These are phyloP conservation scores for Heloderma charlesbogerti DNA, from an alignment of 2,113 vertebrate species.

Conservation along the genomic window DNA sequence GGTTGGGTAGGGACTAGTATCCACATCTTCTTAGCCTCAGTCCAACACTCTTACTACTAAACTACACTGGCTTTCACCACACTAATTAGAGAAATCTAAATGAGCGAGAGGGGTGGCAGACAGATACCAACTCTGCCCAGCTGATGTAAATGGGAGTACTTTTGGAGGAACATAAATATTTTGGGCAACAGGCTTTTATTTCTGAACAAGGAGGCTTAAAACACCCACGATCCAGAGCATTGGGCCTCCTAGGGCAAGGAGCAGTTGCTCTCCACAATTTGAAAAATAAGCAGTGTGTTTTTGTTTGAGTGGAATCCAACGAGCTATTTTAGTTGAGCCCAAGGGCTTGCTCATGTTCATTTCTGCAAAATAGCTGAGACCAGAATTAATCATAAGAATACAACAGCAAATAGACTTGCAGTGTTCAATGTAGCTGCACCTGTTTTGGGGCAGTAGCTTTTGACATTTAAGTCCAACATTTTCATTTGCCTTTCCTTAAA, in stretches of 20 bases:
- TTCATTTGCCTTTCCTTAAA: constrained; percentile 13
- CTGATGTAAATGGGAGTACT: background rate
- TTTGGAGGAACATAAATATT: background rate
- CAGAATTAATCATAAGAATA: background rate
- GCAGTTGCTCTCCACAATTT: background rate
- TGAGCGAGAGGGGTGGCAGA: too few species aligned
- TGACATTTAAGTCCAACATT: rapidly evolving
- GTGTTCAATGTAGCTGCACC: background rate
- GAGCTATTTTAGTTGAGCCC: background rate
- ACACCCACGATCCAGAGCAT: background rate
- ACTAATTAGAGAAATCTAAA: background rate
- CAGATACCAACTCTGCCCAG: background rate
- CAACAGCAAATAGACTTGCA: background rate
- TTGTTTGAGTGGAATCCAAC: background rate
- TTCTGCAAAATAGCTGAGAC: background rate
- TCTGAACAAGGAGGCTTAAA: background rate
- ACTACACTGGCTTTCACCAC: too few species aligned
- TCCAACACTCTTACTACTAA: too few species aligned
- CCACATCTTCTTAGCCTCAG: too few species aligned
- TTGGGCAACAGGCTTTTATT: background rate
- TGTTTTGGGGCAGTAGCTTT: background rate
- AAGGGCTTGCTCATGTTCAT: background rate
- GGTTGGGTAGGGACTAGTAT: too few species aligned
- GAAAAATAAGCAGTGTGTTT: background rate
- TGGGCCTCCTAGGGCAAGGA: too few species aligned